Evolutionary conservation across 2,888 invertebrate genomes (phyloP), one percentile per base, ranked within the genome.

Genomic region (Drosophila nigricruria): DNA sequence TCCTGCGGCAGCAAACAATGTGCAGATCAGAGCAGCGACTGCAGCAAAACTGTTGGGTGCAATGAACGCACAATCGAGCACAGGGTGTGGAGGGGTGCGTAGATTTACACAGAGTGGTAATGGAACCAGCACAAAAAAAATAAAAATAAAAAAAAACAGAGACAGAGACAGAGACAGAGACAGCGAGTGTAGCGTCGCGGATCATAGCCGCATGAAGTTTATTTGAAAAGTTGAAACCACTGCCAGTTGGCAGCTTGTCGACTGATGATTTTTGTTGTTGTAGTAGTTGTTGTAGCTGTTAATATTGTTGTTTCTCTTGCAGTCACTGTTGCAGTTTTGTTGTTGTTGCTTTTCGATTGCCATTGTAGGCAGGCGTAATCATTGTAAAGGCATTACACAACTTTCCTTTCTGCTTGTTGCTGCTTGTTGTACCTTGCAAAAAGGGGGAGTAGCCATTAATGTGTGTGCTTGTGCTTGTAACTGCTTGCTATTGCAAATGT

Each of bases 41-140:
- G 65, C 62, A 43, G 56, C 43, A 61, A 54, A 58, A 70, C 62
- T 71, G 50, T 47, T 75, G 89, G 69, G 88, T 88, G 89, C 88
- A 85, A 89, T 79, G 88, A 85, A 89, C 87, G 89, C 82, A 76
- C 80, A 84, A 78, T 78, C 82, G 74, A 81, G 70, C 77, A 73
- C 74, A 70, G 63, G 36, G 45, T 47, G n/a, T n/a, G 27, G 54
- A 36, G 52, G 25, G 68, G 14, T 18, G 36, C 43, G 42, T 20
- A 34, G 61, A 6, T 10, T 12, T 52, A 20, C 49, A 27, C 16
- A 23, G 6, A 47, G 20, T 58, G 56, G 30, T 20, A 40, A 20
- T 56, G 43, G 32, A 23, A 34, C 57, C 40, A 38, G 59, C 43
- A 53, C 36, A 69, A 45, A 54, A 56, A 43, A 30, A 25, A 61